phyloP scores from a whole-genome alignment of 2,797 vertebrate species.

The Chloroceryle amazona region DNA sequence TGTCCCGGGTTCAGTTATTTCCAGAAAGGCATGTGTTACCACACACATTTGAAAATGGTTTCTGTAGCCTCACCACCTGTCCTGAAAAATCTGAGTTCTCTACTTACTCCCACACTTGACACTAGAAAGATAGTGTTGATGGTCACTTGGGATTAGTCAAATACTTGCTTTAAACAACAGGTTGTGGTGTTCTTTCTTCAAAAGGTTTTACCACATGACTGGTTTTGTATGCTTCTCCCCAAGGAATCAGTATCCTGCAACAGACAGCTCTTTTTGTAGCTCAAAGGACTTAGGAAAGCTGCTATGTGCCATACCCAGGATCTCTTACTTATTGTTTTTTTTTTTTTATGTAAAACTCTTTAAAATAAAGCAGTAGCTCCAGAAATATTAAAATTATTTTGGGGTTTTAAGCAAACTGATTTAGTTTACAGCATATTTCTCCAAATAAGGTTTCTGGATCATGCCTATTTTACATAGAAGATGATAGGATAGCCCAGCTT shows the following conservation, averaged over 20 bases:
- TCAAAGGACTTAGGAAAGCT: background rate
- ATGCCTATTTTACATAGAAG: background rate
- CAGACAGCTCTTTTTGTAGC: background rate
- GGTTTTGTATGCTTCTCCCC: background rate
- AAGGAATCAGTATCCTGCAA: background rate
- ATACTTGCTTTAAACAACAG: background rate
- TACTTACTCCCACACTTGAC: background rate
- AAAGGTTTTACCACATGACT: background rate
- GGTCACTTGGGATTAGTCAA: background rate
- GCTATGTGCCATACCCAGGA: background rate
- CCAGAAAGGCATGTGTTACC: accelerated
- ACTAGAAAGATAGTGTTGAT: background rate
- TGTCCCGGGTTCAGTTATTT: background rate
- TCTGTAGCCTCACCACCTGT: background rate
- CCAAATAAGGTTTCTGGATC: background rate
- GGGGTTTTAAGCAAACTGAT: background rate
- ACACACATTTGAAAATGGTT: background rate
- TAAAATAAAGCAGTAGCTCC: background rate
- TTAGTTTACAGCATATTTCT: background rate
- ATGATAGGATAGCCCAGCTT: background rate
- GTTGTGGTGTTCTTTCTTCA: background rate
- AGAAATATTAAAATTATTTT: background rate
- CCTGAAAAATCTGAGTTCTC: background rate
- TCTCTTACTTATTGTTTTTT: background rate
- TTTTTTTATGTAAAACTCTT: background rate